Evolutionary conservation across 2,113 vertebrate species (phyloP).

Genomic region (Syngnathus typhle): DNA sequence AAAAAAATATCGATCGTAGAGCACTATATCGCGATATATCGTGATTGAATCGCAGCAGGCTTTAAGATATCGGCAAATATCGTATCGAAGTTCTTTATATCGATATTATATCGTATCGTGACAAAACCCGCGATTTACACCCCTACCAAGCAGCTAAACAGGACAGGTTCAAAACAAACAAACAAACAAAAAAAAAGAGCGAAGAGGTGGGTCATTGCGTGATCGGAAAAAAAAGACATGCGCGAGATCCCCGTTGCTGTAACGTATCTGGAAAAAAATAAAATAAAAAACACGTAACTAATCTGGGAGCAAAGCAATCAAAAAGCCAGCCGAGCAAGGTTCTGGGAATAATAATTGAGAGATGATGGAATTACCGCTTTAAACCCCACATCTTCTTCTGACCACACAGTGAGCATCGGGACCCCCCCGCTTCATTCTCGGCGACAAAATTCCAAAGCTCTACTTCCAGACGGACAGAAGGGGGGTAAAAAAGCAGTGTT

Average conservation of each 20-base stretch:
- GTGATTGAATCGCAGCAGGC: too few species aligned
- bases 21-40: too few species aligned
- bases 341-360: slow-evolving; percentile 47
- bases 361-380: slow-evolving; percentile 40
- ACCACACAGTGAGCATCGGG: slow-evolving; percentile 32
- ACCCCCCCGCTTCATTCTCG: slow-evolving; percentile 13
- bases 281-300: slow-evolving; percentile 30
- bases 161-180: not conserved
- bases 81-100: too few species aligned
- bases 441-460: slow-evolving; percentile 19
- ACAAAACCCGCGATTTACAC: too few species aligned
- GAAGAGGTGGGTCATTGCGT: not conserved
- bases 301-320: slow-evolving; percentile 39
- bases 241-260: slow-evolving; percentile 12
- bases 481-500: slow-evolving; percentile 16
- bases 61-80: too few species aligned
- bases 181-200: not conserved
- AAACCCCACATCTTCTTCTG: slow-evolving; percentile 20
- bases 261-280: not conserved
- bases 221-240: slow-evolving; percentile 15
- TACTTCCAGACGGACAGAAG: not conserved
- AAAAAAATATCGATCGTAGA: too few species aligned
- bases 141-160: not conserved
- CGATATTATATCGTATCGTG: too few species aligned
- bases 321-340: slow-evolving; percentile 27